Conservation (phyloP, 2,888 invertebrate species). For the Aspidapion aeneum region DNA sequence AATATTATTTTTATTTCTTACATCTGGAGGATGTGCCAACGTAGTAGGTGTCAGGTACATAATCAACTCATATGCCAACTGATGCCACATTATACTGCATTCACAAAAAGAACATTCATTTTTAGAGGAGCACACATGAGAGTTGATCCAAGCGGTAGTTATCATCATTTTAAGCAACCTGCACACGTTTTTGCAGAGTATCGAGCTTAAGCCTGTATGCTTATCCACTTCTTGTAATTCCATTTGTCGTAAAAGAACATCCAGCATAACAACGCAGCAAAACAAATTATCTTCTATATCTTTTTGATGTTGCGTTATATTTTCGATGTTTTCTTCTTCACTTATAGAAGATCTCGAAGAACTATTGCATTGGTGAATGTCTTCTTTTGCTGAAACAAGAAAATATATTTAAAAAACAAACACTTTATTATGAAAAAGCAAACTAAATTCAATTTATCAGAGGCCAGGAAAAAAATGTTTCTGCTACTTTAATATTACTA, state of each 20-base stretch:
- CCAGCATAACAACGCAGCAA: slow-evolving; percentile 95
- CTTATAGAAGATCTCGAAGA: slow-evolving; percentile 66
- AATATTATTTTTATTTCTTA: too few species aligned
- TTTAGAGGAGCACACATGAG: slow-evolving; percentile 56
- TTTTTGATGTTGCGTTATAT: slow-evolving; percentile 64
- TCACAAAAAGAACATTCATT: slow-evolving; percentile 90
- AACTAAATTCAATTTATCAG: too few species aligned
- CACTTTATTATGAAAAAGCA: too few species aligned
- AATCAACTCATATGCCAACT: slow-evolving; percentile 76
- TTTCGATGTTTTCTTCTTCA: slow-evolving; percentile 62
- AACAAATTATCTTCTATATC: slow-evolving; percentile 79
- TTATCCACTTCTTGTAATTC: slow-evolving; percentile 82
- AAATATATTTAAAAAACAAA: background rate
- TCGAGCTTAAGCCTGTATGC: slow-evolving; percentile 74
- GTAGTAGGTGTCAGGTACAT: slow-evolving; percentile 74
- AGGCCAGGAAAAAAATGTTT: too few species aligned
- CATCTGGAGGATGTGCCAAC: slow-evolving; percentile 72
- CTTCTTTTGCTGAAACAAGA: slow-evolving; percentile 18
- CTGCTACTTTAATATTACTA: too few species aligned
- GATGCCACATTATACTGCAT: slow-evolving; percentile 92
- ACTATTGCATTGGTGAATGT: slow-evolving; percentile 41
- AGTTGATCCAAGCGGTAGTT: slow-evolving; percentile 67
- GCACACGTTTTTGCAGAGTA: slow-evolving; percentile 70
- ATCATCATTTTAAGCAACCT: slow-evolving; percentile 74
- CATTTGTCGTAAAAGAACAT: slow-evolving; percentile 92